phyloP scores from a whole-genome alignment of 2,888 invertebrate genomes.

The Lasioglossum villosulum region DNA sequence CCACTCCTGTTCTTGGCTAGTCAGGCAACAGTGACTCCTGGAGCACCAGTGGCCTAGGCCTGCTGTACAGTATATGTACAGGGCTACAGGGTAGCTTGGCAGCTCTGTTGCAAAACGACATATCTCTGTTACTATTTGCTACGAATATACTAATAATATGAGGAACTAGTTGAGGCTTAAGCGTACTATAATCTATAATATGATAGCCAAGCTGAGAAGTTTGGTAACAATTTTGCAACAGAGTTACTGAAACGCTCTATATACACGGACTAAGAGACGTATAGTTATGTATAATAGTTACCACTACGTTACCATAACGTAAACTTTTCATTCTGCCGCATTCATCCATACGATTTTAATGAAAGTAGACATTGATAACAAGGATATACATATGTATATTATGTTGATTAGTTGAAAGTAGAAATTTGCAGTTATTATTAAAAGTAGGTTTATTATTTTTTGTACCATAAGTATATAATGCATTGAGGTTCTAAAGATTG shows the following conservation, averaged over 20 bases:
- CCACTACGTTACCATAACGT: background rate
- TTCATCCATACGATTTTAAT: slow-evolving; percentile 1
- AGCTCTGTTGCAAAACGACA: background rate
- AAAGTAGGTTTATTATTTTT: background rate
- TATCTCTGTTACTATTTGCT: background rate
- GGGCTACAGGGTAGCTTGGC: background rate
- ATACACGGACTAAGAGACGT: slow-evolving; percentile 3
- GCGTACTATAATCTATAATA: background rate
- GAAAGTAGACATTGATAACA: background rate
- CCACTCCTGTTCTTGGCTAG: too few species aligned
- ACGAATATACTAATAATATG: background rate
- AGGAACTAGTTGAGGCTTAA: background rate
- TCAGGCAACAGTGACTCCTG: too few species aligned
- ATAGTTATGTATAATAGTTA: background rate
- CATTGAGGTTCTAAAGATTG: background rate
- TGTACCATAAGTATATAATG: background rate
- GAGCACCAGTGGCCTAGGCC: too few species aligned
- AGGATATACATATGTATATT: background rate
- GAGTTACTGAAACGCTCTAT: background rate
- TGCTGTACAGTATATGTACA: background rate
- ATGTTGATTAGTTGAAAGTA: background rate
- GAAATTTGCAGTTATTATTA: background rate
- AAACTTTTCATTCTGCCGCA: slow-evolving; percentile 32
- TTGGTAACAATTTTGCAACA: background rate
- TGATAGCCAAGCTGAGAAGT: background rate